Evolutionary conservation across 1,140 invertebrate species (phyloP).

Genomic region (Drosophila triauraria): DNA sequence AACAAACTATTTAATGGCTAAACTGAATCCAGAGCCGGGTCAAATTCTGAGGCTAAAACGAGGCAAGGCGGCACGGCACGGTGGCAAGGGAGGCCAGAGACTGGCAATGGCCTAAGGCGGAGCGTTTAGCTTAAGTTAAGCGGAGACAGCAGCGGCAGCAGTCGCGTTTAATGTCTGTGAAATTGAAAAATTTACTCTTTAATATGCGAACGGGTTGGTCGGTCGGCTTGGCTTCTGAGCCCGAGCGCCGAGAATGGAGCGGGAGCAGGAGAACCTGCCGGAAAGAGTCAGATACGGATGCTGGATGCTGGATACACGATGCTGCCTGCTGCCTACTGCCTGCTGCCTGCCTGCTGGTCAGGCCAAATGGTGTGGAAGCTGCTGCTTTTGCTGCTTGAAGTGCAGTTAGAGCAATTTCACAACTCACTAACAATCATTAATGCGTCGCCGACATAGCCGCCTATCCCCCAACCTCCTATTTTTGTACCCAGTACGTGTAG

Average conservation of each 20-base stretch:
- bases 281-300: constrained; percentile 73
- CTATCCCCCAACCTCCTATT: constrained; percentile 1
- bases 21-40: constrained; percentile 61
- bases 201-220: constrained; percentile 75
- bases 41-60: constrained; percentile 1
- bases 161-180: constrained; percentile 82
- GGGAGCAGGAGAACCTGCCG: constrained; percentile 52
- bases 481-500: background rate
- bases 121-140: constrained; percentile 74
- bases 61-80: background rate
- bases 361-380: constrained; percentile 79
- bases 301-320: constrained; percentile 26
- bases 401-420: constrained; percentile 83
- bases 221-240: constrained; percentile 18
- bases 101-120: constrained; percentile 59
- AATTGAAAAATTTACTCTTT: constrained; percentile 83
- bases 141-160: constrained; percentile 42
- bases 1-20: constrained; percentile 81
- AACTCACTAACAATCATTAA: constrained; percentile 84
- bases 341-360: constrained; percentile 39
- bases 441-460: constrained; percentile 73
- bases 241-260: constrained; percentile 4
- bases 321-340: too few relatives aligned
- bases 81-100: background rate
- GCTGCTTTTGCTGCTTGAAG: constrained; percentile 62